Evolutionary conservation across 37 sponge, comb jelly and placozoan species (phyloP).

Genomic region (Halisarca cf. caerulea): DNA sequence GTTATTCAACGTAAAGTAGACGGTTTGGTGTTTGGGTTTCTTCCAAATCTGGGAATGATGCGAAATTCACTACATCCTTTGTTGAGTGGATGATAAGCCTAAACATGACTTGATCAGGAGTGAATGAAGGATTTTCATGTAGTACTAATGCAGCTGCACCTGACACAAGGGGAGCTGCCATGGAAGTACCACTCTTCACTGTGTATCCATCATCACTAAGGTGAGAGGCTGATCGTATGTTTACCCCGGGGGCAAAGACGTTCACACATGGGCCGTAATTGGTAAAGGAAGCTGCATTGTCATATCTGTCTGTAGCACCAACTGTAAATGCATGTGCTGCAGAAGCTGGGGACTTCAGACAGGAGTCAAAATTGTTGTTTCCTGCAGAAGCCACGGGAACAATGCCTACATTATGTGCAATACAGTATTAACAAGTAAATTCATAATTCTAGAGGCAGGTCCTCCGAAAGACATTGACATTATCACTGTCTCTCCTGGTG

Average conservation of each 20-base stretch:
- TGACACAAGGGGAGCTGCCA: conserved; percentile 60
- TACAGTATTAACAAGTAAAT: conserved; percentile 33
- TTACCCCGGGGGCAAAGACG: conserved; percentile 70
- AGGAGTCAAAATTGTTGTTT: conserved; percentile 53
- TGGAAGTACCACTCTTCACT: conserved; percentile 59
- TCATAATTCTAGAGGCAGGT: conserved; percentile 10
- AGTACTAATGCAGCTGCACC: conserved; percentile 62
- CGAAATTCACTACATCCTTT: conserved; percentile 7
- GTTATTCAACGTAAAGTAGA: conserved; percentile 40
- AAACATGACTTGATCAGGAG: conserved; percentile 29
- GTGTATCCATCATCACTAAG: conserved; percentile 36
- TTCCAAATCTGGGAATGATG: not conserved
- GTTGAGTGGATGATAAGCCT: conserved; percentile 26
- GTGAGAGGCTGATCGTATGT: conserved; percentile 49
- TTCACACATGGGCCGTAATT: conserved; percentile 69
- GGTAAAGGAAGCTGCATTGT: conserved; percentile 41
- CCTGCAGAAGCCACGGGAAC: conserved; percentile 63
- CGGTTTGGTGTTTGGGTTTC: conserved; percentile 51
- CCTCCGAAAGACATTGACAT: conserved; percentile 71
- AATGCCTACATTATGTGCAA: conserved; percentile 39
- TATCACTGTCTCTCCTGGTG: conserved; percentile 35
- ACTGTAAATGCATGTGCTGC: conserved; percentile 59
- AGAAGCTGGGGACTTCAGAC: conserved; percentile 50
- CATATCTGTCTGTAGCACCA: conserved; percentile 47
- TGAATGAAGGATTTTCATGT: conserved; percentile 41